Base-by-base conservation (phyloP, 2,797 vertebrate genomes). In the Mus minutoides region DNA sequence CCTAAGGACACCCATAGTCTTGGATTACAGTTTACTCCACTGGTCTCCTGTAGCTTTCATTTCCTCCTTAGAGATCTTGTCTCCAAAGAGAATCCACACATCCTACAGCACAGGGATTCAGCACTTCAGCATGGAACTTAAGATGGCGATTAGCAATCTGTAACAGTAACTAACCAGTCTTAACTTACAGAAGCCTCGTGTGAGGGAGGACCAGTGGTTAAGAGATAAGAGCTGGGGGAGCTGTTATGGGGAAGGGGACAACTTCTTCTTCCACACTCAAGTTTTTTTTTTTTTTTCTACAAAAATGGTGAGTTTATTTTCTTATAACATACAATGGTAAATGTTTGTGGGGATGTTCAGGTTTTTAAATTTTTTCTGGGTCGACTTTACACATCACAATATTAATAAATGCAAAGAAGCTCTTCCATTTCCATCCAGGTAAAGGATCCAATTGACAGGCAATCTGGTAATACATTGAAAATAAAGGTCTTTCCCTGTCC, bases 281-380 rank as follows among this genome's bases (percentile, higher is more conserved):
- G 9, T 31, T 0, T 58, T 98, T 98, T 98, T 46, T 46, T 46
- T 49, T 49, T 49, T 49, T 49, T 92, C 52, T 94, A 99, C 99
- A 98, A 99, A 98, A 98, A 98, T 97, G 98, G 98, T 99, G 98
- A 98, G 99, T 88, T 99, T 99, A 99, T 99, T 99, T 99, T 99
- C 98, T 98, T 99, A 99, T 99, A 99, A 99, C 99, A 99, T 99
- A 99, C 99, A 99, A 98, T 98, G 98, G 99, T 99, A 97, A 98
- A 99, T 99, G 99, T 98, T 98, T 97, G 97, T 98, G 98, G 84
- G 98, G 99, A 98, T 95, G 73, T 98, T 99, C 98, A 98, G 82
- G 60, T 94, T 95, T 92, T 54, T 21, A 73, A 98, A 99, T 98
- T 98, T 98, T 98, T 98, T 98, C 96, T 98, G 99, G 97, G 96